Evolutionary conservation across 2,888 invertebrate species (phyloP).

Genomic region (Camptogramma bilineatum): DNA sequence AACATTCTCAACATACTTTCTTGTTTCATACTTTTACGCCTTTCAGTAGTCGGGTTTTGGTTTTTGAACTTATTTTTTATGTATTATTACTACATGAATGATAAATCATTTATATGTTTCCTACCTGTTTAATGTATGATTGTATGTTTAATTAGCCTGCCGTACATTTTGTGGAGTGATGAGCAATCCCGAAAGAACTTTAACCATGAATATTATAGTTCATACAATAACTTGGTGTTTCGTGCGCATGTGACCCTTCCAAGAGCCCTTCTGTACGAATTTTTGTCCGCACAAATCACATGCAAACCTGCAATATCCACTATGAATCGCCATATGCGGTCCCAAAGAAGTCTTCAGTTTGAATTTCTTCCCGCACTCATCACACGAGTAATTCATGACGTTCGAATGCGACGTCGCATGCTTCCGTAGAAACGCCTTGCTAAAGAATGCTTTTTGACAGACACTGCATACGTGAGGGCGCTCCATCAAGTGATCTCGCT

Average conservation of each 20-base stretch:
- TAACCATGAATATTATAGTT: not conserved
- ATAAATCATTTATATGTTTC: no score
- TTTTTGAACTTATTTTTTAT: no score
- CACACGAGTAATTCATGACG: slow-evolving; percentile 52
- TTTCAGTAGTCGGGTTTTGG: no score
- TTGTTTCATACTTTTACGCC: no score
- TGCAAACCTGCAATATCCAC: slow-evolving; percentile 38
- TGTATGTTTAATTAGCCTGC: no score
- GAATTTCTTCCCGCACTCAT: slow-evolving; percentile 57
- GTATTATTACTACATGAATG: no score
- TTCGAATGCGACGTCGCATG: slow-evolving; percentile 57
- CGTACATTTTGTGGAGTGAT: no score
- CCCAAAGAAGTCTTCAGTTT: slow-evolving; percentile 3
- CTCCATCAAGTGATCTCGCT: slow-evolving; percentile 59
- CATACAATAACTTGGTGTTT: slow-evolving; percentile 48
- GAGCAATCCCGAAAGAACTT: no score
- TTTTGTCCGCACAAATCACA: slow-evolving; percentile 48
- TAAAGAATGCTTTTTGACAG: slow-evolving; percentile 59
- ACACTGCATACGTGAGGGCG: slow-evolving; percentile 52
- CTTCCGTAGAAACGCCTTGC: slow-evolving; percentile 39
- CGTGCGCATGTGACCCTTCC: slow-evolving; percentile 69
- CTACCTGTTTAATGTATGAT: no score
- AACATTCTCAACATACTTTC: no score
- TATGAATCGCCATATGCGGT: slow-evolving; percentile 51
- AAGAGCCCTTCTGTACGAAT: slow-evolving; percentile 64